Conservation (phyloP, 2,113 vertebrate genomes). For the Aphelocoma coerulescens region DNA sequence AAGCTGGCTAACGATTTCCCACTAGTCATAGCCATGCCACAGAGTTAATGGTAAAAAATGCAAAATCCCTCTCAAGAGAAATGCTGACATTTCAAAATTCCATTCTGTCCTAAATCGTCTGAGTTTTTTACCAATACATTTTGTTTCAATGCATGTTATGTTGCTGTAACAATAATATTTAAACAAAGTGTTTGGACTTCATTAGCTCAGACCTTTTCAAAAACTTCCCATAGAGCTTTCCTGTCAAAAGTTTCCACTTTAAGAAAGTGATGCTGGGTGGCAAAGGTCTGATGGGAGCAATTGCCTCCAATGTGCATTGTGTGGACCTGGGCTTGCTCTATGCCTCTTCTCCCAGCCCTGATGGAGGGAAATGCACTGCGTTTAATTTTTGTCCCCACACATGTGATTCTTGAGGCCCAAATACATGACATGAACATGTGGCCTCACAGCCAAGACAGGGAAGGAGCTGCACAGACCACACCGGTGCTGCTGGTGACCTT, state of each 20-base stretch:
- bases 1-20: background rate
- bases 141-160: background rate
- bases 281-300: background rate
- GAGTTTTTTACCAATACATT: background rate
- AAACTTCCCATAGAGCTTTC: background rate
- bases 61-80: background rate
- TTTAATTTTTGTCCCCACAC: background rate
- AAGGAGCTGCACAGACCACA: background rate
- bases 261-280: background rate
- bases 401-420: background rate
- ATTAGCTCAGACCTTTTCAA: background rate
- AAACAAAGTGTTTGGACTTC: background rate
- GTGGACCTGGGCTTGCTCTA: background rate
- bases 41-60: background rate
- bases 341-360: background rate
- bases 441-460: background rate
- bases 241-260: background rate
- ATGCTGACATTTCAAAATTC: background rate
- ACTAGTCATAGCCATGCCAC: background rate
- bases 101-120: background rate
- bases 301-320: background rate
- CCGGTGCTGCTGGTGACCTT: background rate
- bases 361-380: rapidly evolving
- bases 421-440: background rate
- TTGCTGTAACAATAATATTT: background rate